Conservation (phyloP, 1,140 invertebrate species). For the Leptinotarsa undecemlineata region DNA sequence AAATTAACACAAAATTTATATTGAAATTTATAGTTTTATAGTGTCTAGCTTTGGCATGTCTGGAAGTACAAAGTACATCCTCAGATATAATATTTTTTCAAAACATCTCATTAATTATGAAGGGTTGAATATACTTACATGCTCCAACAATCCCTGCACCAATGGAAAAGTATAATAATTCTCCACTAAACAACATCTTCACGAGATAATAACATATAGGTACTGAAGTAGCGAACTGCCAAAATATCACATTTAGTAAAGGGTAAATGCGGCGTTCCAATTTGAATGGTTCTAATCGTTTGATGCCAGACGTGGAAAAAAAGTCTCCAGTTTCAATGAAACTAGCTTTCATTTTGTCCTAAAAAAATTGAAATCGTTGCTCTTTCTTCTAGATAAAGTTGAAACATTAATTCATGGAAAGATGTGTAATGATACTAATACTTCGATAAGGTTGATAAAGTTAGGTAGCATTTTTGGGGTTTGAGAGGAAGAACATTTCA, state of each 20-base stretch:
- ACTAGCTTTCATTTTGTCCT: slow-evolving; percentile 81
- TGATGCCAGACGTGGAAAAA: slow-evolving; percentile 73
- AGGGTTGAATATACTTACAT: slow-evolving; percentile 66
- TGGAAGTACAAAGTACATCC: no score
- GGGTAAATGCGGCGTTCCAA: slow-evolving; percentile 65
- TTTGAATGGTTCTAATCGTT: slow-evolving; percentile 62
- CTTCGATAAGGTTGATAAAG: no score
- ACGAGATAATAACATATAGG: slow-evolving; percentile 73
- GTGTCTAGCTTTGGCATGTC: no score
- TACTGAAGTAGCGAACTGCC: slow-evolving; percentile 71
- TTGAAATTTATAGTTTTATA: no score
- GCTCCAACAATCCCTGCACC: slow-evolving; percentile 67
- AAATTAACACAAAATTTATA: slow-evolving; percentile 51
- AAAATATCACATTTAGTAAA: slow-evolving; percentile 71
- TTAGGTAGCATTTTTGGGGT: no score
- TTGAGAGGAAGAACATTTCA: no score
- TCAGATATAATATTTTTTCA: no score
- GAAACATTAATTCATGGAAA: no score
- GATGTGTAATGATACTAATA: no score
- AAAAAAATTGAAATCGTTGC: neutral
- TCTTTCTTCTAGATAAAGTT: no score
- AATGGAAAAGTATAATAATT: slow-evolving; percentile 71
- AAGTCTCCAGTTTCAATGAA: slow-evolving; percentile 83
- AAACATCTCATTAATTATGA: neutral
- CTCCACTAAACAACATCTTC: slow-evolving; percentile 71